A percentile compares a stretch with the other conserved stretches of the same genome.
phyloP scores from a whole-genome alignment of 2,797 vertebrate species.

The Streptopelia turtur region DNA sequence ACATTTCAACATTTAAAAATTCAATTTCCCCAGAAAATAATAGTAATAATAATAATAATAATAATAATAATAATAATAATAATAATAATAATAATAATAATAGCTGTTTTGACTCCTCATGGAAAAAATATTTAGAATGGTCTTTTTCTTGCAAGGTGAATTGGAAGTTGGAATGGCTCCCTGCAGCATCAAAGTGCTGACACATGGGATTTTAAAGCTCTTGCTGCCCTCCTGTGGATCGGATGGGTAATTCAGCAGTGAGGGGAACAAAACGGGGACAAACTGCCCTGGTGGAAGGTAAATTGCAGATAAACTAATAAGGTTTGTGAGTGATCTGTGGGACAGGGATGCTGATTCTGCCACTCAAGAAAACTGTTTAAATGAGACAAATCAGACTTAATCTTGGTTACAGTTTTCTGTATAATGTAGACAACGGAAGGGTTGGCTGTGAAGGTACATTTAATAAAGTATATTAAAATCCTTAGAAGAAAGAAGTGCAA shows the following conservation, averaged over 20 bases:
- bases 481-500: not conserved
- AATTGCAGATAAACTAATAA: not conserved
- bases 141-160: not conserved
- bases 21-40: not conserved
- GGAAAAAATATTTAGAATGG: not conserved
- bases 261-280: not conserved
- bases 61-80: no score
- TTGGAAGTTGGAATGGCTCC: not conserved
- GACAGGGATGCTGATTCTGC: not conserved
- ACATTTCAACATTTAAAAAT: not conserved
- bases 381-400: not conserved
- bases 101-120: not conserved
- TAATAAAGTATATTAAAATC: not conserved
- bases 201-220: not conserved
- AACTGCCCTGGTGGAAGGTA: not conserved
- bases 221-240: conserved; percentile 40
- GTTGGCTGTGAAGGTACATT: not conserved
- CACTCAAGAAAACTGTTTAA: not conserved
- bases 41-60: no score
- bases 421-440: not conserved
- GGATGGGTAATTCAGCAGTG: not conserved
- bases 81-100: no score
- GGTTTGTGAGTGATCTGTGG: not conserved
- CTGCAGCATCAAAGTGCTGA: not conserved
- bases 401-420: not conserved